Percentiles rank a stretch among this genome's conserved stretches.
These are phyloP conservation scores for Diuraphis noxia DNA, from an alignment of 1,140 invertebrate genomes.

Conservation along the genomic window DNA sequence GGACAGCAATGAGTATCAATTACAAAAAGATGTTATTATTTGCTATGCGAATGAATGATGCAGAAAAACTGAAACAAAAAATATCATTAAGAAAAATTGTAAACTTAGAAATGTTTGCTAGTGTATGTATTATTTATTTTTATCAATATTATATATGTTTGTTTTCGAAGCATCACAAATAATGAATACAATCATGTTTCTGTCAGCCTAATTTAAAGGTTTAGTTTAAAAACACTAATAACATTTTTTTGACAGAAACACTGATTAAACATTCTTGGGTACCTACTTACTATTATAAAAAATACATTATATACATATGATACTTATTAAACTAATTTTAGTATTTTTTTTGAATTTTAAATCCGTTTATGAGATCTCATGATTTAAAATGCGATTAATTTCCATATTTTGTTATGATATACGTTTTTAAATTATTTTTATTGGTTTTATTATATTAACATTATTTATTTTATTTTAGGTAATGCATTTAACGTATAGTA, in stretches of 20 bases:
- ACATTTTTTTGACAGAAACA: not conserved
- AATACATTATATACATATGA: too few relatives aligned
- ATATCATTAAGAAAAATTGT: not conserved
- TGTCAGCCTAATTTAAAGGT: not conserved
- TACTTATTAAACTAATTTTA: too few relatives aligned
- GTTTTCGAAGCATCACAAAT: not conserved
- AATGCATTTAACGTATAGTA: not conserved
- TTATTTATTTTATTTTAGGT: not conserved
- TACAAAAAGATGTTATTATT: not conserved
- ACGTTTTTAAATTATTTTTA: not conserved
- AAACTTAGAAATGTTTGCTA: not conserved
- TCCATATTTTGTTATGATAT: not conserved
- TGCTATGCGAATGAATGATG: not conserved
- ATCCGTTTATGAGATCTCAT: too few relatives aligned
- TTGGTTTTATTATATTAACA: not conserved
- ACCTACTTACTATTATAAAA: too few relatives aligned
- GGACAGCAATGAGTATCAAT: not conserved
- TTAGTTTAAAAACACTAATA: not conserved
- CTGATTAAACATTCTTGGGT: not conserved
- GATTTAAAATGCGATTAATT: too few relatives aligned
- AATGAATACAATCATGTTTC: not conserved
- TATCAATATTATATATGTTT: not conserved
- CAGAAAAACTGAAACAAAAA: not conserved
- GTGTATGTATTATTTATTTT: not conserved
- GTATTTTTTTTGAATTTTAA: too few relatives aligned